Evolutionary conservation across 1,140 invertebrate genomes (phyloP).

Genomic region (Lepidotrigona ventralis): DNA sequence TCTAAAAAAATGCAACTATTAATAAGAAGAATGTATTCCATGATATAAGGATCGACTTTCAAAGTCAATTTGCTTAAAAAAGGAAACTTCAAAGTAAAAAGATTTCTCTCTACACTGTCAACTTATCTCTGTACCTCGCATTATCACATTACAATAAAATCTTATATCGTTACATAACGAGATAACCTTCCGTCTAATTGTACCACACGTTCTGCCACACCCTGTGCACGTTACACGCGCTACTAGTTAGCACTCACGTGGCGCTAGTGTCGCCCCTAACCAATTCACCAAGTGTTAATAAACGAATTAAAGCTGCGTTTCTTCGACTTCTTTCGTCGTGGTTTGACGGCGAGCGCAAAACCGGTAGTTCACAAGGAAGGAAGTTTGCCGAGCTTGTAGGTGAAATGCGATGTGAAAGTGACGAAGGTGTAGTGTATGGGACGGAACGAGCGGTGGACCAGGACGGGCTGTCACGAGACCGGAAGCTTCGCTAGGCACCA

Average conservation of each 20-base stretch:
- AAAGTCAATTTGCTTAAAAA: not conserved
- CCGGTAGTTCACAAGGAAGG: conserved; percentile 54
- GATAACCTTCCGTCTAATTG: not conserved
- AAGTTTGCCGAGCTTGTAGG: conserved; percentile 40
- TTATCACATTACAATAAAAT: too few species aligned
- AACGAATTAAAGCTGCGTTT: not conserved
- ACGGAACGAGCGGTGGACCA: conserved; percentile 62
- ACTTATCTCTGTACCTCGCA: not conserved
- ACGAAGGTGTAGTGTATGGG: conserved; percentile 48
- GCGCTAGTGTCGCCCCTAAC: not conserved
- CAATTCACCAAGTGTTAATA: not conserved
- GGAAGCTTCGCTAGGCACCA: conserved; percentile 55
- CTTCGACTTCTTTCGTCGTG: not conserved
- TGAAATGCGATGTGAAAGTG: conserved; percentile 70
- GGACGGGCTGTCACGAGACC: conserved; percentile 64
- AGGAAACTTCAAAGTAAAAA: not conserved
- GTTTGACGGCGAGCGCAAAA: not conserved
- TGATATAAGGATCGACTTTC: not conserved
- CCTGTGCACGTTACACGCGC: not conserved
- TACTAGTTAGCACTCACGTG: not conserved
- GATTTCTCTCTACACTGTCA: not conserved
- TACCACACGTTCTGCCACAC: not conserved
- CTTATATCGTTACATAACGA: not conserved
- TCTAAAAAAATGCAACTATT: not conserved
- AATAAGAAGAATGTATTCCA: not conserved